These are phyloP conservation scores for Cerastoderma edule DNA, from an alignment of 2,888 invertebrate species.

Conservation along the genomic window DNA sequence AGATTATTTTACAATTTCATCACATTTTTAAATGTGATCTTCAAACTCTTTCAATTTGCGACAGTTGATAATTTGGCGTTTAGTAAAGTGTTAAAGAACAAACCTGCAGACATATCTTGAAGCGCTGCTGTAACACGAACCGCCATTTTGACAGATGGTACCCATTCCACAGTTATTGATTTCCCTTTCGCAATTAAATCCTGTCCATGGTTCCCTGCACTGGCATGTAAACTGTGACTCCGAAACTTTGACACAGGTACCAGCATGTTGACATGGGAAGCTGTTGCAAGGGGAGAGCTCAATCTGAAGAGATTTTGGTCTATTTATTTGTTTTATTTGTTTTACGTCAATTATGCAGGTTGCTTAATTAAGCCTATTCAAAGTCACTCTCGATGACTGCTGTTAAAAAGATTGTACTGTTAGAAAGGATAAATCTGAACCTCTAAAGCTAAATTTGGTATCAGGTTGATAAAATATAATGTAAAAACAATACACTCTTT, in stretches of 20 bases:
- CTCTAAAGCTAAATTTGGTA: too few relatives aligned
- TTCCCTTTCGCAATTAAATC: constrained; percentile 59
- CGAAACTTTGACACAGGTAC: constrained; percentile 40
- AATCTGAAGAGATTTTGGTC: constrained; percentile 24
- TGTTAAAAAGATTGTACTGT: too few relatives aligned
- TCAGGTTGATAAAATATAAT: too few relatives aligned
- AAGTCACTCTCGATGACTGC: too few relatives aligned
- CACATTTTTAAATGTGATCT: too few relatives aligned
- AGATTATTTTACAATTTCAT: too few relatives aligned
- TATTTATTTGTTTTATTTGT: not conserved
- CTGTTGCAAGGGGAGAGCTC: constrained; percentile 40
- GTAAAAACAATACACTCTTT: too few relatives aligned
- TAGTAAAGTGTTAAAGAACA: not conserved
- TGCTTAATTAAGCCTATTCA: too few relatives aligned
- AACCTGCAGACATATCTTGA: constrained; percentile 56
- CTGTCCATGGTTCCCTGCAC: constrained; percentile 58
- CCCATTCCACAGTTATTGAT: constrained; percentile 46
- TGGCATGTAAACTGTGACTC: constrained; percentile 39
- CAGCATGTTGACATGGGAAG: constrained; percentile 63
- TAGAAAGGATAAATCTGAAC: too few relatives aligned
- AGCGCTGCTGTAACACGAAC: constrained; percentile 53
- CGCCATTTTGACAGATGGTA: constrained; percentile 52
- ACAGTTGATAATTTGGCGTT: too few relatives aligned
- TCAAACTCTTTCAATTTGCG: too few relatives aligned
- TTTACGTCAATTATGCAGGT: too few relatives aligned